Percentiles rank a stretch among this genome's conserved stretches.
phyloP scores from a whole-genome alignment of 1,140 invertebrate species.

The Drosophila paulistorum region DNA sequence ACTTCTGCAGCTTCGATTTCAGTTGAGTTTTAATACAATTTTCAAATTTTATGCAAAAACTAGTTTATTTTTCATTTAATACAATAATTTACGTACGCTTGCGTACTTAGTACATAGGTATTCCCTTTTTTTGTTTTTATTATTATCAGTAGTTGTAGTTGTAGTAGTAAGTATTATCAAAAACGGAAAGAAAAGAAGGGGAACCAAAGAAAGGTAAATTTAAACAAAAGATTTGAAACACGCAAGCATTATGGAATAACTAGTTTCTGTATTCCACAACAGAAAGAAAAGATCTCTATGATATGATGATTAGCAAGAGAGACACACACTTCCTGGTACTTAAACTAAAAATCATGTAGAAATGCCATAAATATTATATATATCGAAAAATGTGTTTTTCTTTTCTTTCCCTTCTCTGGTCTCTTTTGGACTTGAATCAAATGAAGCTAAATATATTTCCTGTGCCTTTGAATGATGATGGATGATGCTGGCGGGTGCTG shows the following conservation, averaged over 20 bases:
- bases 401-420: background rate
- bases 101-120: slow-evolving; percentile 61
- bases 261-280: background rate
- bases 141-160: slow-evolving; percentile 36
- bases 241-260: slow-evolving; percentile 13
- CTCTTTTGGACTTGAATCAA: slow-evolving; percentile 64
- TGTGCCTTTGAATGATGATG: background rate
- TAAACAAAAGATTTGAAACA: slow-evolving; percentile 33
- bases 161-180: slow-evolving; percentile 44
- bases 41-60: slow-evolving; percentile 66
- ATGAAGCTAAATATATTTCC: slow-evolving; percentile 40
- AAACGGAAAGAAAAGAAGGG: slow-evolving; percentile 19
- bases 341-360: slow-evolving; percentile 61
- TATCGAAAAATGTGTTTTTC: slow-evolving; percentile 20
- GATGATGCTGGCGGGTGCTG: background rate
- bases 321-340: slow-evolving; percentile 56
- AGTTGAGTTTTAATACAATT: background rate
- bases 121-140: slow-evolving; percentile 52
- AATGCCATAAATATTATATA: slow-evolving; percentile 59
- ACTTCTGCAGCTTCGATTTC: background rate
- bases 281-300: slow-evolving; percentile 48
- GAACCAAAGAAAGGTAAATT: background rate
- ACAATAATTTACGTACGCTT: slow-evolving; percentile 74
- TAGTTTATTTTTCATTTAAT: slow-evolving; percentile 74
- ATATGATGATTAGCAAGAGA: slow-evolving; percentile 71